Evolutionary conservation across 2,888 invertebrate species (phyloP).

Genomic region (Heliconius ismenius): DNA sequence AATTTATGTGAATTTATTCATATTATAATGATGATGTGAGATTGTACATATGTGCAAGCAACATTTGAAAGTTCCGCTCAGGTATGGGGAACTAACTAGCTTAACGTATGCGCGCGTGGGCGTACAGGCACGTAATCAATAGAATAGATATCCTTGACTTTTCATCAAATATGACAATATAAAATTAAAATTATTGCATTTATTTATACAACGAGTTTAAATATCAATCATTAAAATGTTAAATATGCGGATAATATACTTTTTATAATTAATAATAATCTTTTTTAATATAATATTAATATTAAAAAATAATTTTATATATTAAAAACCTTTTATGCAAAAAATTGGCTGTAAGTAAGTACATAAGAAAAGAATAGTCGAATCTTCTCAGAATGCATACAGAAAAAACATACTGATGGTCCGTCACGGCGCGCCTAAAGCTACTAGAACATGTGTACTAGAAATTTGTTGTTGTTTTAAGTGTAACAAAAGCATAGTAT

Average conservation of each 20-base stretch:
- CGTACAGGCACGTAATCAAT: slow-evolving; percentile 39
- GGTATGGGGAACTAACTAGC: slow-evolving; percentile 36
- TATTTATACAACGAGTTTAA: too few species aligned
- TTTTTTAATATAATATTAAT: too few species aligned
- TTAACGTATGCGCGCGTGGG: slow-evolving; percentile 33
- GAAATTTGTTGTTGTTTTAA: slow-evolving; percentile 25
- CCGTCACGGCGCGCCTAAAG: slow-evolving; percentile 18
- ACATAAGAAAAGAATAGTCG: slow-evolving; percentile 5
- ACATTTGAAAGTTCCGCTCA: slow-evolving; percentile 31
- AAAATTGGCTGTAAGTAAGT: too few species aligned
- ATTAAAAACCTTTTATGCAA: too few species aligned
- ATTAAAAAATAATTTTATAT: too few species aligned
- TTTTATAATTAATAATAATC: too few species aligned
- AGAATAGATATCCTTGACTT: slow-evolving; percentile 42
- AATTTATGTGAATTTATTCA: background rate
- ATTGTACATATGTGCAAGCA: background rate
- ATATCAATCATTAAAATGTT: too few species aligned
- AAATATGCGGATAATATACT: too few species aligned
- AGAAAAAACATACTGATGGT: slow-evolving; percentile 16
- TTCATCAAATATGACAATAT: slow-evolving; percentile 38
- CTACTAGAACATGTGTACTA: slow-evolving; percentile 28
- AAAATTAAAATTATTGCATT: too few species aligned
- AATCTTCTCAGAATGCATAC: slow-evolving; percentile 22
- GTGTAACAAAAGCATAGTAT: slow-evolving; percentile 10
- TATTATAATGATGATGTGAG: background rate